Evolutionary conservation across 2,888 invertebrate species (phyloP), one percentile per base, ranked within the genome.

Genomic region (Rhynchonema sp.): DNA sequence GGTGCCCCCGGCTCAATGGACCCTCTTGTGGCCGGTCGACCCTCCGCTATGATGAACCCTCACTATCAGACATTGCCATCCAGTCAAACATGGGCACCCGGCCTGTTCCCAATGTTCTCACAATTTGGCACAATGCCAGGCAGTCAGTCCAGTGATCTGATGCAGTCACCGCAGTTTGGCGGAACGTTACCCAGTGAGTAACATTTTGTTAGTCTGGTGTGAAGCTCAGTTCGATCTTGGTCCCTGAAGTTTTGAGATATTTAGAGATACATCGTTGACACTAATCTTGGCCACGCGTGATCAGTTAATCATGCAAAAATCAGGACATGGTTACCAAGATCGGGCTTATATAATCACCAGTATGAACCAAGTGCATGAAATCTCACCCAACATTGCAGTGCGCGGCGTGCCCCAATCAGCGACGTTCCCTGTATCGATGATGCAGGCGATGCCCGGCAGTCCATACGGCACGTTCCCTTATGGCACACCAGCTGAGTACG

Each of bases 391-490:
- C n/a, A 17, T 49, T 49, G 3, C 49, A 49, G 49, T 49, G 49
- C 49, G 49, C 49, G n/a, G 30, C n/a, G 23, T 56, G 30, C 56
- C 56, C 2, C 30, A 20, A 9, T 30, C 30, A 2, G 56, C 56
- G 22, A 30, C 56, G 3, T 56, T 30, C n/a, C 56, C 56, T 2
- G 30, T 56, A 20, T 20, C 30, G 6, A 29, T 30, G 30, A 23
- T n/a, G 26, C n/a, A 30, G 26, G 30, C 56, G 22, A n/a, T 23
- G 30, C n/a, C 70, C 28, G 63, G 67, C 56, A 68, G 70, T 27
- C 71, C 69, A 23, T 65, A 67, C 27, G 65, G 68, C 65, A 68
- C 71, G 56, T 68, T 68, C 60, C 69, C 69, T 22, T 70, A 71
- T 61, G 70, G 69, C 27, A 70, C 70, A 22, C 62, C 70, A 3